phyloP scores from a whole-genome alignment of 1,140 invertebrate genomes.

The Grapholita molesta region DNA sequence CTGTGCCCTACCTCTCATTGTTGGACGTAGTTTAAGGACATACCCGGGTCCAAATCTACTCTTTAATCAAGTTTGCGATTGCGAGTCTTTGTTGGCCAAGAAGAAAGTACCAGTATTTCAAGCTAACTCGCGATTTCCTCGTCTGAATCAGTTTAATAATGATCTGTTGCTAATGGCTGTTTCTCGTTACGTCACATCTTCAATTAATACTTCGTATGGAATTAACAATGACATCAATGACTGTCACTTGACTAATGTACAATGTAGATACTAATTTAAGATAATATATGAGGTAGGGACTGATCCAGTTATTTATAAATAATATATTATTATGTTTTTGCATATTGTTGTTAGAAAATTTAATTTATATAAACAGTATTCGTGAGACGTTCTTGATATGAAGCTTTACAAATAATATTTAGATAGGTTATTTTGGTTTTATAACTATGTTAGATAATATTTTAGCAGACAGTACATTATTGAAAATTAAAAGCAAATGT shows the following conservation, averaged over 20 bases:
- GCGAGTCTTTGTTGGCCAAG: too few relatives aligned
- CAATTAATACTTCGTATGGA: neutral
- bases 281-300: neutral
- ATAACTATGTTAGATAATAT: too few relatives aligned
- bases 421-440: too few relatives aligned
- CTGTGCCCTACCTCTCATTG: too few relatives aligned
- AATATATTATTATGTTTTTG: neutral
- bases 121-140: neutral
- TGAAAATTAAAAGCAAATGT: too few relatives aligned
- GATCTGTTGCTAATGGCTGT: neutral
- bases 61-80: neutral
- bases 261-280: neutral
- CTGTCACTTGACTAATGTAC: neutral
- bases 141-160: neutral
- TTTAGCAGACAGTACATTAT: too few relatives aligned
- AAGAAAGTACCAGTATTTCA: too few relatives aligned
- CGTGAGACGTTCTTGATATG: too few relatives aligned
- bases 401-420: too few relatives aligned
- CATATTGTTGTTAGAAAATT: neutral
- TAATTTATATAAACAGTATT: too few relatives aligned
- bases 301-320: neutral
- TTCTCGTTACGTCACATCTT: neutral
- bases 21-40: too few relatives aligned
- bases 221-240: neutral
- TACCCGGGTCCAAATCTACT: too few relatives aligned